Percentiles rank a stretch among this genome's conserved stretches.
Evolutionary conservation across 2,797 vertebrate species (phyloP).

Genomic region (Avahi laniger): DNA sequence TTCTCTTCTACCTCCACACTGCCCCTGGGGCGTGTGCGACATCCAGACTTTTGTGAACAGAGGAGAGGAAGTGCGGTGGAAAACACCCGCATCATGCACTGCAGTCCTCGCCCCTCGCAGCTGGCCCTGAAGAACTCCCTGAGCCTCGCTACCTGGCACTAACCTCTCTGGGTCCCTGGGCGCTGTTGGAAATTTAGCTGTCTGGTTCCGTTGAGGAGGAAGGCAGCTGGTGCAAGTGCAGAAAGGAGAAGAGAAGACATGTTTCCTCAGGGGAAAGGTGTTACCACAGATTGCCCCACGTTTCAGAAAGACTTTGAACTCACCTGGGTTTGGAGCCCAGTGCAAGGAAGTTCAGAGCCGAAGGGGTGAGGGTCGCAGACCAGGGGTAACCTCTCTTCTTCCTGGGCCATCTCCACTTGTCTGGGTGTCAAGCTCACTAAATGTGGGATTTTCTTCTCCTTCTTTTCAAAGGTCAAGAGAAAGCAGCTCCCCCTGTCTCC

Average conservation of each 20-base stretch:
- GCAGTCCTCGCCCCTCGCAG: background rate
- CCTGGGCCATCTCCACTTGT: background rate
- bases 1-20: background rate
- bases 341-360: background rate
- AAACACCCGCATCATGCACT: background rate
- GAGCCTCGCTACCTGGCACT: background rate
- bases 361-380: background rate
- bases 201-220: background rate
- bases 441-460: background rate
- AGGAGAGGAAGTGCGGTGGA: background rate
- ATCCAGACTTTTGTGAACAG: background rate
- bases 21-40: fast-evolving
- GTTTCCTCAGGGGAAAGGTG: background rate
- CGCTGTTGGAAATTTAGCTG: background rate
- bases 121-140: background rate
- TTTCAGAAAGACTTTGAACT: background rate
- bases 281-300: background rate
- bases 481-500: background rate
- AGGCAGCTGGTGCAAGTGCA: background rate
- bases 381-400: too few relatives aligned
- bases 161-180: background rate
- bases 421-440: too few relatives aligned
- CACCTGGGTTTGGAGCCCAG: background rate
- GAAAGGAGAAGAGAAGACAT: background rate
- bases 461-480: background rate